phyloP scores from a whole-genome alignment of 2,113 vertebrate species.

The Varanus salvator region DNA sequence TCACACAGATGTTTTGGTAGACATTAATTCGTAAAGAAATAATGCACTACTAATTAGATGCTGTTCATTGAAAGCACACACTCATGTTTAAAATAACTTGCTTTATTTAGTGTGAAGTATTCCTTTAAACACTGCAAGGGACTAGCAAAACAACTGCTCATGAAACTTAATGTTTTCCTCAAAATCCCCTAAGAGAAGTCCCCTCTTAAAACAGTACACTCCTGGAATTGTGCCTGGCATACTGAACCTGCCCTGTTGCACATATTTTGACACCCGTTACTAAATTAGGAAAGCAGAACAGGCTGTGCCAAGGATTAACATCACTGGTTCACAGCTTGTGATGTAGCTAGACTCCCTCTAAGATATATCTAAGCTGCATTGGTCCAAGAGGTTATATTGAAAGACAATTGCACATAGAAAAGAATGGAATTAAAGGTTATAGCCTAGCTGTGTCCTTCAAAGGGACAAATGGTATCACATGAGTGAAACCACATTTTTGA shows the following conservation, averaged over 20 bases:
- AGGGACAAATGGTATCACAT: conserved; percentile 47
- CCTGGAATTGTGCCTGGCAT: conserved; percentile 88
- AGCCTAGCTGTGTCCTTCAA: conserved; percentile 1
- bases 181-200: conserved; percentile 79
- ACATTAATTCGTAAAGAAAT: background rate
- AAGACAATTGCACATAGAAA: conserved; percentile 34
- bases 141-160: conserved; percentile 65
- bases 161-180: conserved; percentile 78
- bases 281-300: conserved; percentile 93
- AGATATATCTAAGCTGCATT: conserved; percentile 56
- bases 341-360: conserved; percentile 77
- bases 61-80: conserved; percentile 29
- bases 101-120: conserved; percentile 54
- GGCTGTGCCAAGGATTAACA: conserved; percentile 82
- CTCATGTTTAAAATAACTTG: conserved; percentile 42
- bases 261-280: conserved; percentile 93
- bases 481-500: conserved; percentile 49
- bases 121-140: conserved; percentile 72
- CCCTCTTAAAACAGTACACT: conserved; percentile 81
- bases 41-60: background rate
- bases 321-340: conserved; percentile 72
- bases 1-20: background rate
- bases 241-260: conserved; percentile 88
- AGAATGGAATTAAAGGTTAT: background rate
- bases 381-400: conserved; percentile 11